These are phyloP conservation scores for Heliconius ismenius DNA, from an alignment of 2,888 invertebrate species.

Conservation along the genomic window DNA sequence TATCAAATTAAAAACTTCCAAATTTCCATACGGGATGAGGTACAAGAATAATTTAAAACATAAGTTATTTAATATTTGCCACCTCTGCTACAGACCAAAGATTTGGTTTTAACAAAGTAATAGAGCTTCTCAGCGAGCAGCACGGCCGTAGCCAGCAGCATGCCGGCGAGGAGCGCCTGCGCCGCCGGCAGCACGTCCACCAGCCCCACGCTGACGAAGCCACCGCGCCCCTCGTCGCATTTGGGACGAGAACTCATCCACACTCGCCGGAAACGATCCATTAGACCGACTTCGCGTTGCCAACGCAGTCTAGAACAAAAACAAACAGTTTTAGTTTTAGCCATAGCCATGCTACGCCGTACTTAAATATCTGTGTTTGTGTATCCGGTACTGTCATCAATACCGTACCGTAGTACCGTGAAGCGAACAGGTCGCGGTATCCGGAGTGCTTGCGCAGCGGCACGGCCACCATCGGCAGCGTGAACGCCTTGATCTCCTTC, in stretches of 20 bases:
- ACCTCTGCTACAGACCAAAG: not conserved
- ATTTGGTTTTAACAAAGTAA: not conserved
- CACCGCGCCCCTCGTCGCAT: conserved; percentile 74
- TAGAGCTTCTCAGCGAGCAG: conserved; percentile 8
- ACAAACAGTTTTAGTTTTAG: not conserved
- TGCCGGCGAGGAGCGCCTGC: conserved; percentile 61
- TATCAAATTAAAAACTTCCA: no score
- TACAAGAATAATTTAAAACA: not conserved
- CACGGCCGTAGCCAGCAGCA: conserved; percentile 42
- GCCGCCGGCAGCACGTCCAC: conserved; percentile 78
- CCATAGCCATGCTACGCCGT: not conserved
- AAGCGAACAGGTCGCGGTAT: conserved; percentile 80
- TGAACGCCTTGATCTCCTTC: conserved; percentile 82
- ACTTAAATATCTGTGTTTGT: no score
- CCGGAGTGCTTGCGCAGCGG: conserved; percentile 81
- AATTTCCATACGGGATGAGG: not conserved
- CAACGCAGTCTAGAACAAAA: conserved; percentile 75
- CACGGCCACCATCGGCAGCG: conserved; percentile 79
- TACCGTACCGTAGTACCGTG: conserved; percentile 65
- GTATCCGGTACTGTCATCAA: not conserved
- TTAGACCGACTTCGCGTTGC: conserved; percentile 83
- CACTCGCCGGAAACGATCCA: conserved; percentile 72
- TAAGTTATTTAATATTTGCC: not conserved
- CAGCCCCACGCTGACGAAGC: conserved; percentile 81
- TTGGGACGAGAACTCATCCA: conserved; percentile 81